Percentiles rank a stretch among this genome's conserved stretches.
Conservation (phyloP, 2,888 invertebrate species). For the Agonopterix arenella region DNA sequence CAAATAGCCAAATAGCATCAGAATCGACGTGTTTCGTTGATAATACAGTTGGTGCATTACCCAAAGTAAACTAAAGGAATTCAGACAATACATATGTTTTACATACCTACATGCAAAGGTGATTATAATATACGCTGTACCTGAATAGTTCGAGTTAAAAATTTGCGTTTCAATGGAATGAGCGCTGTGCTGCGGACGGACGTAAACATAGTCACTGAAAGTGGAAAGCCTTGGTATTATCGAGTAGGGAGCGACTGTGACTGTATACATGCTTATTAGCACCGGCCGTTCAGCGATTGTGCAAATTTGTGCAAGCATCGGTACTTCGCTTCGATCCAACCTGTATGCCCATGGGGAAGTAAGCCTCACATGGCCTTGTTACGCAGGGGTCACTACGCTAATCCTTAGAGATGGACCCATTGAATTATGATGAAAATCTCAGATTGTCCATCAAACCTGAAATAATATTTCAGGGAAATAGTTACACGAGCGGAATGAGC, state of each 20-base stretch:
- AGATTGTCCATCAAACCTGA: no score
- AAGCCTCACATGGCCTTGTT: no score
- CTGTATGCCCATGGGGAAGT: no score
- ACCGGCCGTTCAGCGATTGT: constrained; percentile 39
- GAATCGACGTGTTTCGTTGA: constrained; percentile 15
- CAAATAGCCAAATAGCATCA: constrained; percentile 14
- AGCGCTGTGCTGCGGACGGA: constrained; percentile 24
- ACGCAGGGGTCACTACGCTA: no score
- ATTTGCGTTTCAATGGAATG: constrained; percentile 31
- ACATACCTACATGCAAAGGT: neutral
- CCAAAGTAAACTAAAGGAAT: constrained; percentile 4
- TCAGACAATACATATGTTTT: constrained; percentile 1
- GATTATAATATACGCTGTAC: neutral
- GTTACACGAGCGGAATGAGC: no score
- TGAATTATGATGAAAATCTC: no score
- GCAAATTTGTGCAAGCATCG: constrained; percentile 28
- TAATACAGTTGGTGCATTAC: constrained; percentile 5
- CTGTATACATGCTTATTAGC: constrained; percentile 40
- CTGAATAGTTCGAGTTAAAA: constrained; percentile 18
- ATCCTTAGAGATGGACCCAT: no score
- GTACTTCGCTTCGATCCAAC: no score
- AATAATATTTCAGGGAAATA: no score
- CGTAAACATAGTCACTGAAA: constrained; percentile 52
- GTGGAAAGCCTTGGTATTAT: constrained; percentile 71
- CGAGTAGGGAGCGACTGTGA: constrained; percentile 29